Conservation (phyloP, 64 coral and sea anemone species). For the Dendrophyllia cribrosa region DNA sequence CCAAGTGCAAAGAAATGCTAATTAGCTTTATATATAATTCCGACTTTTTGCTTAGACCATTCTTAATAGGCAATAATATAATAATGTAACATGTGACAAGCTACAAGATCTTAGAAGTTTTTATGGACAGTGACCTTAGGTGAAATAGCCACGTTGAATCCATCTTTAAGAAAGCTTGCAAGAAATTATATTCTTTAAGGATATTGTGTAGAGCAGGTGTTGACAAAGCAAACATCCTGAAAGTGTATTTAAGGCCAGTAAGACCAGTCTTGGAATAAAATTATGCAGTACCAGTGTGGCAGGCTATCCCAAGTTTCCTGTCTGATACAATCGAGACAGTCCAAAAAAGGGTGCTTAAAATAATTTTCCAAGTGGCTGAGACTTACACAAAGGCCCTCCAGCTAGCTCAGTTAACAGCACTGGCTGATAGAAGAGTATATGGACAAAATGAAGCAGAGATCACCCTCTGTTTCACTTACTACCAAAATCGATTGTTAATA, state of each 20-base stretch:
- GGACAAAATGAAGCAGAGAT: too few species aligned
- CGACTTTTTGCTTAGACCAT: too few species aligned
- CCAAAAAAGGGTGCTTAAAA: constrained; percentile 3
- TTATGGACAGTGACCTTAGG: constrained; percentile 6
- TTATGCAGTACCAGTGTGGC: constrained; percentile 8
- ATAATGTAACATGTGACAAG: too few species aligned
- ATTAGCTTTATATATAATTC: neutral
- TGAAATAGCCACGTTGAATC: constrained; percentile 55
- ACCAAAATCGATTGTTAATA: too few species aligned
- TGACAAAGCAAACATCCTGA: neutral
- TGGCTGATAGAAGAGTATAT: too few species aligned
- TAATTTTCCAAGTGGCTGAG: too few species aligned
- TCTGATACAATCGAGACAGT: constrained; percentile 4
- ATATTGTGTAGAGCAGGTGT: constrained; percentile 35
- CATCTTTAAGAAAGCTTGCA: constrained; percentile 51
- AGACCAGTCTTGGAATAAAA: neutral
- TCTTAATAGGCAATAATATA: too few species aligned
- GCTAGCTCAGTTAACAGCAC: too few species aligned
- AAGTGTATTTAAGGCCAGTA: neutral
- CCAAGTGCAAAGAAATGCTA: constrained; percentile 23
- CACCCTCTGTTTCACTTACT: too few species aligned
- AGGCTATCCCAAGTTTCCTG: constrained; percentile 13
- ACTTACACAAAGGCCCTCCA: too few species aligned
- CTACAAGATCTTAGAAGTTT: too few species aligned
- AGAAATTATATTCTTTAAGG: constrained; percentile 37